Evolutionary conservation across 1,140 invertebrate species (phyloP), one percentile per base, ranked within the genome.

Genomic region (Drosophila auraria): DNA sequence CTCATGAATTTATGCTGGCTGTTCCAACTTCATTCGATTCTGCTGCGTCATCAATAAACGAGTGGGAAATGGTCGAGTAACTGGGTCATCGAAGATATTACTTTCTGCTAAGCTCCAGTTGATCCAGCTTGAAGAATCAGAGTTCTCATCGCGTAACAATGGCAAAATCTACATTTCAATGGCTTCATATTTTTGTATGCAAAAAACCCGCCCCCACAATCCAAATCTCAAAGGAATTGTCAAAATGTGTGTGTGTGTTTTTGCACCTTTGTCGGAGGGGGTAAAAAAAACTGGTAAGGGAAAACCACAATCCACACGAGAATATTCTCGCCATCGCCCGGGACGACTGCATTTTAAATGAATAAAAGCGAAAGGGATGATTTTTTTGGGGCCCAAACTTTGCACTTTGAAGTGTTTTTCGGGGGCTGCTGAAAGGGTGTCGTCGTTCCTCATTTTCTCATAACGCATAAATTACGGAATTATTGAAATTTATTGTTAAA

Each of bases 401-500:
- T 78, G 58, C 75, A 84, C 87, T 90, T 89, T 86, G 82, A 89
- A 91, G 87, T 86, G 74, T 30, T 51, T 49, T 54, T 53, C 11
- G 5, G 14, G 53, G 17, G 17, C 53, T 51, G 49, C 38, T 51
- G 57, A 78, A 60, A 66, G 78, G 73, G 78, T 80, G 57, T 69
- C 45, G 73, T 42, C 42, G 64, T 60, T 64, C 63, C 66, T 73
- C 53, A 40, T 23, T 56, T 56, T 7, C 54, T 40, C 33, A 23
- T 61, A 61, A 44, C 68, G 82, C 84, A 83, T 83, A 91, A 83
- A 91, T 91, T 91, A 83, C 27, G 62, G 83, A 83, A 91, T 87
- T 91, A 91, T 91, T 87, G 70, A 87, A 87, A 91, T 87, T 82
- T 91, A 91, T 91, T 81, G 80, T 87, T 63, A 42, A 66, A 56